A percentile compares a stretch with the other conserved stretches of the same genome.
Evolutionary conservation across 2,113 vertebrate genomes (phyloP).

Genomic region (Aegotheles bennettii): DNA sequence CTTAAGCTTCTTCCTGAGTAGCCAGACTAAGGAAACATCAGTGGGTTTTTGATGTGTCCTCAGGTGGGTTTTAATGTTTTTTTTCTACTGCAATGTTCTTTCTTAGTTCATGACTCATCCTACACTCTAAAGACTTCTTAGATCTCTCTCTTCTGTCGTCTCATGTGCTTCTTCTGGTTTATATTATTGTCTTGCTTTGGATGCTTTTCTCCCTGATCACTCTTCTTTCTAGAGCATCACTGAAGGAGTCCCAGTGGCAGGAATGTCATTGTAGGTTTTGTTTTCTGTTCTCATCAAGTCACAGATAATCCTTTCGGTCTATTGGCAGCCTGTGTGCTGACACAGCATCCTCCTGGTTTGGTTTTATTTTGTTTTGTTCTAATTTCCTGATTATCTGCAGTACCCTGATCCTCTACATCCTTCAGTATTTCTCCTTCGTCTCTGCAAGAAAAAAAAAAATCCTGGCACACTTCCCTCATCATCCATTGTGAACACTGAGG

Average conservation of each 20-base stretch:
- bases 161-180: not conserved
- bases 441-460: not conserved
- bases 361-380: constrained; percentile 53
- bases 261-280: constrained; percentile 25
- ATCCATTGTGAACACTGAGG: constrained; percentile 27
- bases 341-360: not conserved
- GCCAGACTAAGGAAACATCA: not conserved
- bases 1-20: not conserved
- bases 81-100: not conserved
- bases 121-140: not conserved
- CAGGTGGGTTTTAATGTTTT: not conserved
- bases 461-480: constrained; percentile 34
- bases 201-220: not conserved
- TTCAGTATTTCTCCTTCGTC: constrained; percentile 35
- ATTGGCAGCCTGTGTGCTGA: constrained; percentile 20
- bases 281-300: constrained; percentile 29
- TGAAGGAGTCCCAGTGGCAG: not conserved
- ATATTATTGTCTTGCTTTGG: not conserved
- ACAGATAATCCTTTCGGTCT: constrained; percentile 20
- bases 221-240: not conserved
- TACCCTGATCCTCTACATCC: constrained; percentile 27
- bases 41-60: not conserved
- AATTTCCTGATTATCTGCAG: constrained; percentile 52
- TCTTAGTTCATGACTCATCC: not conserved
- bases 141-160: not conserved